Evolutionary conservation across 2,113 vertebrate species (phyloP).

Genomic region (Eretmodus cyanostictus): DNA sequence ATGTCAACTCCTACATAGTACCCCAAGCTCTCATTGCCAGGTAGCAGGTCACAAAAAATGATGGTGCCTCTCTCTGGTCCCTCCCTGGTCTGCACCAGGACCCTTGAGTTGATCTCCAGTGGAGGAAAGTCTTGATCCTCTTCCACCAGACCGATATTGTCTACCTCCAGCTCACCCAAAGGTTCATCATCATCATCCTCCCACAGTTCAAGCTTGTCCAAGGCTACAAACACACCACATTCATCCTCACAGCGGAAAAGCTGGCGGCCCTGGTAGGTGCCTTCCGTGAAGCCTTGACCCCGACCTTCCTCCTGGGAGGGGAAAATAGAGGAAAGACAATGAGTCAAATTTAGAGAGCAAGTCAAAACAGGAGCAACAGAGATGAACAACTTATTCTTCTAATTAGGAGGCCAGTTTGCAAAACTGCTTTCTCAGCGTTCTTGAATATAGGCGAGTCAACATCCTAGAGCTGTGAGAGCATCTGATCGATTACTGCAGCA

Average conservation of each 20-base stretch:
- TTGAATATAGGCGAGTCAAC: neutral
- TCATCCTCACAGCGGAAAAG: conserved; percentile 96
- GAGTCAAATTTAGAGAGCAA: neutral
- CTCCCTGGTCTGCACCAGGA: conserved; percentile 89
- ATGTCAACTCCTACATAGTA: conserved; percentile 98
- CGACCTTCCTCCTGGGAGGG: conserved; percentile 88
- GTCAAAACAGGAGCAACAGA: neutral
- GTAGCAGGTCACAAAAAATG: conserved; percentile 95
- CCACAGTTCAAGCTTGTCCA: conserved; percentile 93
- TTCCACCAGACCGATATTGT: conserved; percentile 80
- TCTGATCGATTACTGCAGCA: conserved; percentile 47
- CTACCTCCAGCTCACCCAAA: conserved; percentile 82
- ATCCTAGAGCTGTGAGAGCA: conserved; percentile 11
- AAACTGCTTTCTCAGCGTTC: conserved; percentile 30
- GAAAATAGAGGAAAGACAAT: neutral
- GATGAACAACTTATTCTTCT: conserved; percentile 19
- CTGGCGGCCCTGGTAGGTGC: conserved; percentile 93
- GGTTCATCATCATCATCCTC: conserved; percentile 76
- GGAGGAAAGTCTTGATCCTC: conserved; percentile 83
- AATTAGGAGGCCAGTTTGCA: conserved; percentile 1
- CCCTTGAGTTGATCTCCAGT: conserved; percentile 93
- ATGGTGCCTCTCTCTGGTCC: conserved; percentile 90
- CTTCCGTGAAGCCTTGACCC: conserved; percentile 94
- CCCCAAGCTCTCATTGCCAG: conserved; percentile 91
- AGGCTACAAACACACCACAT: conserved; percentile 93